A percentile compares a stretch with the other conserved stretches of the same genome.
phyloP scores from a whole-genome alignment of 2,113 vertebrate species.

The Syngnathus floridae region DNA sequence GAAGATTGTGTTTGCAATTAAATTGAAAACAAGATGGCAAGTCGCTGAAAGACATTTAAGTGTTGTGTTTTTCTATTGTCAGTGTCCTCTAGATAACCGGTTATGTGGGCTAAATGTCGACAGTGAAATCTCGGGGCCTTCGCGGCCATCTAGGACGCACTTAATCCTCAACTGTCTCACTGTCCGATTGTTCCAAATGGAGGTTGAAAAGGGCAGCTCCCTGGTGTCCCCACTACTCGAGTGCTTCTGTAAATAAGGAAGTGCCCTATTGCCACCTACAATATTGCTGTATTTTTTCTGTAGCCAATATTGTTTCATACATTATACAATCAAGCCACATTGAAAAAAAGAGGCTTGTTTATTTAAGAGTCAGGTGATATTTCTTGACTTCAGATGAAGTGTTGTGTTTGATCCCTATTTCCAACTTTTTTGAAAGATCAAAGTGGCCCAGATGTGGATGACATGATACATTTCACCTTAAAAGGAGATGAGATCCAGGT shows the following conservation, averaged over 20 bases:
- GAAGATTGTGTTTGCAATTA: no score
- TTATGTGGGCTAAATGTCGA: slow-evolving; percentile 20
- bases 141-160: slow-evolving; percentile 24
- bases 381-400: not conserved
- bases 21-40: not conserved
- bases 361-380: not conserved
- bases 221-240: slow-evolving; percentile 30
- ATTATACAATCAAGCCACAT: not conserved
- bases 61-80: not conserved
- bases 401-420: slow-evolving; percentile 1
- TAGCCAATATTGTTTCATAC: slow-evolving; percentile 6
- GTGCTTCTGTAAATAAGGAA: slow-evolving; percentile 44
- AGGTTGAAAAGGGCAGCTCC: slow-evolving; percentile 48
- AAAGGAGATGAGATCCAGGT: slow-evolving; percentile 31
- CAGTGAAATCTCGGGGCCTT: slow-evolving; percentile 23
- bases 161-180: slow-evolving; percentile 37
- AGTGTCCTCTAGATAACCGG: slow-evolving; percentile 13
- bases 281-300: slow-evolving; percentile 15
- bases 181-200: slow-evolving; percentile 46
- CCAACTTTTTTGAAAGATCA: not conserved
- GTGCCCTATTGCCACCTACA: not conserved
- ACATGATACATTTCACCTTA: slow-evolving; percentile 35
- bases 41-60: not conserved
- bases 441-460: slow-evolving; percentile 31
- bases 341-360: not conserved